Conservation (phyloP, 1,140 invertebrate genomes). For the Drosophila orena region DNA sequence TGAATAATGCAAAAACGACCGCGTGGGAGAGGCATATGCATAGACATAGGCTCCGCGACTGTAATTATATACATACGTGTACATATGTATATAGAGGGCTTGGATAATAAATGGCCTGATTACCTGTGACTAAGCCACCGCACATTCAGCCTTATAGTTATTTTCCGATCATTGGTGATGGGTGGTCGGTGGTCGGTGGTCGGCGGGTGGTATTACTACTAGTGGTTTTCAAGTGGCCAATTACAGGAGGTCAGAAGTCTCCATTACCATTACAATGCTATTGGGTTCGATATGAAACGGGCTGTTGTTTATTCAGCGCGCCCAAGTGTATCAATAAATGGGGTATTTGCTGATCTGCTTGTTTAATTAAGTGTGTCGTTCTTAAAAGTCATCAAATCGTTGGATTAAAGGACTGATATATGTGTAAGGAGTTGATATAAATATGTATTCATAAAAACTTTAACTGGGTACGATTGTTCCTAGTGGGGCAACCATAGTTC, state of each 20-base stretch:
- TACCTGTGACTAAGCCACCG: slow-evolving; percentile 48
- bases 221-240: slow-evolving; percentile 26
- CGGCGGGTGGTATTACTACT: slow-evolving; percentile 3
- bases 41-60: slow-evolving; percentile 36
- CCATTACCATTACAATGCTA: slow-evolving; percentile 25
- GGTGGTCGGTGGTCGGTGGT: slow-evolving; percentile 4
- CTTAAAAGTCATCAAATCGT: too few relatives aligned
- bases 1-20: slow-evolving; percentile 72
- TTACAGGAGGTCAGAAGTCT: slow-evolving; percentile 21
- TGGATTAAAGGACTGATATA: too few relatives aligned
- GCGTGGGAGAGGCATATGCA: slow-evolving; percentile 9
- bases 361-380: too few relatives aligned
- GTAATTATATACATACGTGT: slow-evolving; percentile 36
- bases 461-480: too few relatives aligned
- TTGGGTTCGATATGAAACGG: slow-evolving; percentile 6
- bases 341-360: neutral
- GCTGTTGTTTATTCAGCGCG: slow-evolving; percentile 3
- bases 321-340: neutral
- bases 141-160: slow-evolving; percentile 39
- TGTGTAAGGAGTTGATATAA: too few relatives aligned
- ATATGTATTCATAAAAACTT: too few relatives aligned
- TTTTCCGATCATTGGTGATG: slow-evolving; percentile 9
- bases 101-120: slow-evolving; percentile 53
- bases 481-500: too few relatives aligned
- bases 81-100: slow-evolving; percentile 30